Percentiles rank a stretch among this genome's conserved stretches.
Conservation (phyloP, 2,113 vertebrate genomes). For the Taxidea taxus region DNA sequence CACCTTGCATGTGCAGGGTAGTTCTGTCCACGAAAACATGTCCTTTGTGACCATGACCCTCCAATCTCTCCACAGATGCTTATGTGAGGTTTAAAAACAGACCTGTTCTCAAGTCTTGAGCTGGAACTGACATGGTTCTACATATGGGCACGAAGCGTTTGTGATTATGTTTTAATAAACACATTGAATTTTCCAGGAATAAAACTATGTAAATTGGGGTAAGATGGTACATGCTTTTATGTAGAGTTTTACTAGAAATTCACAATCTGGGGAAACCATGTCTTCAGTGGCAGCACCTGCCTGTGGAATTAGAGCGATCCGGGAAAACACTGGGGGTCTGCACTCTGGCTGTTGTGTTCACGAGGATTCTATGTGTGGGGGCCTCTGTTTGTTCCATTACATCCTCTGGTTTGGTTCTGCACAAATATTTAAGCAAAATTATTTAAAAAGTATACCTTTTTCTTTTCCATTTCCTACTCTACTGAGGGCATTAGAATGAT, state of each 20-base stretch:
- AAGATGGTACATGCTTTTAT: neutral
- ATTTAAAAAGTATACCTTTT: neutral
- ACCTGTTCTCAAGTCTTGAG: neutral
- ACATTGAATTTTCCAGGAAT: neutral
- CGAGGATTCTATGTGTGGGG: rapidly evolving
- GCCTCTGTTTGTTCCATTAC: neutral
- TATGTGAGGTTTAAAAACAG: neutral
- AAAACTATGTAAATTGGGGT: neutral
- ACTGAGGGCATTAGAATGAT: neutral
- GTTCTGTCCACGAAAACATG: too few species aligned
- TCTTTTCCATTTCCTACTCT: neutral
- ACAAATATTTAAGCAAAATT: neutral
- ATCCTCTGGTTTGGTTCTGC: neutral
- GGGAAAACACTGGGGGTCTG: neutral
- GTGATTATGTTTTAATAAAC: neutral
- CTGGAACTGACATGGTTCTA: neutral
- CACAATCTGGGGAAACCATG: neutral
- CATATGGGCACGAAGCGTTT: neutral
- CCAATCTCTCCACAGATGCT: neutral
- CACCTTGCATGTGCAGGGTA: rapidly evolving
- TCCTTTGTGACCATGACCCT: neutral
- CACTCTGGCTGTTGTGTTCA: neutral
- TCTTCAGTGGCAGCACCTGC: too few species aligned
- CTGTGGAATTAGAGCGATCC: neutral
- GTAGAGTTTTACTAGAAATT: neutral